Conservation (phyloP, 2,797 vertebrate genomes). For the Propithecus deckenii region DNA sequence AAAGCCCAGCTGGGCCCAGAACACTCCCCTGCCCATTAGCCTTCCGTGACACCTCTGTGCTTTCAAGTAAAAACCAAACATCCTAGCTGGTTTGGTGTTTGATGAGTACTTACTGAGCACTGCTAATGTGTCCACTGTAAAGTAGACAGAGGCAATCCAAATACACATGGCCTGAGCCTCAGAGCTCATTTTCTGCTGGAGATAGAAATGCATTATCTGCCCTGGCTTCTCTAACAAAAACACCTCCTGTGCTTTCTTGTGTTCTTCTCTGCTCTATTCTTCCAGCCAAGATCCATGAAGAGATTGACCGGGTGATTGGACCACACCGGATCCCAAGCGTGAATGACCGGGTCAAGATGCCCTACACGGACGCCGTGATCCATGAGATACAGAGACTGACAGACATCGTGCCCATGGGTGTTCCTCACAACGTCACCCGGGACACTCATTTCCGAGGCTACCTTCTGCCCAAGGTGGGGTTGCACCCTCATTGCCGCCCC, state of each 20-base stretch:
- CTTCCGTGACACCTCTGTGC: background rate
- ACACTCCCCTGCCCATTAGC: background rate
- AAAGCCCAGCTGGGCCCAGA: background rate
- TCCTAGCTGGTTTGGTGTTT: background rate
- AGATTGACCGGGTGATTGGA: slow-evolving; percentile 79
- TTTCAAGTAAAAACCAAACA: slow-evolving; percentile 15
- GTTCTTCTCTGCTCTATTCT: background rate
- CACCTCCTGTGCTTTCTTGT: background rate
- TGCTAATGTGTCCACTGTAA: background rate
- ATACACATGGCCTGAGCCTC: background rate
- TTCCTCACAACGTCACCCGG: slow-evolving; percentile 72
- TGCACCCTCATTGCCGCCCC: rapidly evolving
- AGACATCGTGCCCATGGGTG: slow-evolving; percentile 76
- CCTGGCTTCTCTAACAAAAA: background rate
- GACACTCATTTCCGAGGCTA: slow-evolving; percentile 79
- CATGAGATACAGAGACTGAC: slow-evolving; percentile 79
- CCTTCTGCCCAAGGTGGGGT: slow-evolving; percentile 77
- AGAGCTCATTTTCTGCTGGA: background rate
- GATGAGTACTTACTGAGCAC: background rate
- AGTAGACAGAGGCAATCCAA: background rate
- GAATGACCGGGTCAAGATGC: slow-evolving; percentile 78
- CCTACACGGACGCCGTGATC: slow-evolving; percentile 80
- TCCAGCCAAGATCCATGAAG: slow-evolving; percentile 77
- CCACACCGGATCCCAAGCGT: slow-evolving; percentile 59
- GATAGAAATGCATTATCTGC: background rate